phyloP scores from a whole-genome alignment of 1,140 invertebrate genomes.

The Argopecten irradians region DNA sequence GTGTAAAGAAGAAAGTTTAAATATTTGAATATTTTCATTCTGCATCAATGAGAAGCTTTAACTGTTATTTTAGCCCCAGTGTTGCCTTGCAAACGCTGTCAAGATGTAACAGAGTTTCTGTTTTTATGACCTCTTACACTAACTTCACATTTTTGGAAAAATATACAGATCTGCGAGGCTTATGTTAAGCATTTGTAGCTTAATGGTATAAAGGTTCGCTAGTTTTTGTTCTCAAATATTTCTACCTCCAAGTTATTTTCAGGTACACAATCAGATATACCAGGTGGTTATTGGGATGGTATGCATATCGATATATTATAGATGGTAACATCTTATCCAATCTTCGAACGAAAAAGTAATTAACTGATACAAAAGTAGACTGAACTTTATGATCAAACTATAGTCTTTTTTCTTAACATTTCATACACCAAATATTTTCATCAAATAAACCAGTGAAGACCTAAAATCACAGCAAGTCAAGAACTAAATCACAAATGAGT shows the following conservation, averaged over 20 bases:
- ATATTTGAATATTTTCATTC: slow-evolving; percentile 13
- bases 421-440: not conserved
- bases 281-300: not conserved
- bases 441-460: not conserved
- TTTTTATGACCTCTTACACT: slow-evolving; percentile 8
- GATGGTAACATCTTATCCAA: not conserved
- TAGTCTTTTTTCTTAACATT: not conserved
- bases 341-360: not conserved
- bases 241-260: not conserved
- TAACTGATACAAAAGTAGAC: not conserved
- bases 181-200: not conserved
- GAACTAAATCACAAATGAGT: not conserved
- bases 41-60: not conserved
- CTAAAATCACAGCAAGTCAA: not conserved
- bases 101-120: not conserved
- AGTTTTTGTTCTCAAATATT: not conserved
- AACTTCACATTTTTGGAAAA: not conserved
- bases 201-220: not conserved
- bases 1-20: slow-evolving; percentile 18
- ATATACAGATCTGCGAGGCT: not conserved
- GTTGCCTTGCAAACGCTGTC: not conserved
- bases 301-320: not conserved
- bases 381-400: not conserved
- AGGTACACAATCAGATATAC: not conserved
- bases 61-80: not conserved